A percentile compares a stretch with the other conserved stretches of the same genome.
Evolutionary conservation across 92 coral and sea anemone genomes (phyloP).

Genomic region (Nematostella vectensis): DNA sequence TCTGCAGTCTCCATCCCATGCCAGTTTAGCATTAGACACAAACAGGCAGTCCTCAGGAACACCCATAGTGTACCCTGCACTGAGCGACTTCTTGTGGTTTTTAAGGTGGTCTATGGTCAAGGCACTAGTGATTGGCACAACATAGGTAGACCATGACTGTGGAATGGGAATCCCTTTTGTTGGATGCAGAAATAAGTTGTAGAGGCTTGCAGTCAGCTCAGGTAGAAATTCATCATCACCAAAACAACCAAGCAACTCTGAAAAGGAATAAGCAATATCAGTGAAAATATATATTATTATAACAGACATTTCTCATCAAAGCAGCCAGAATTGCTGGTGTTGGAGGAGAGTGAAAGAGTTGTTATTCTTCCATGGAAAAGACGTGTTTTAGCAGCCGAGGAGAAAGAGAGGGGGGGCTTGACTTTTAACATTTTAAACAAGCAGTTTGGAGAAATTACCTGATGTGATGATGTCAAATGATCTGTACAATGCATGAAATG

Average conservation of each 20-base stretch:
- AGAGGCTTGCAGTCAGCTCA: conserved; percentile 28
- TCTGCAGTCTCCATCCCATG: conserved; percentile 31
- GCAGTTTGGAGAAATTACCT: conserved; percentile 13
- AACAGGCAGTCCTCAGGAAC: conserved; percentile 32
- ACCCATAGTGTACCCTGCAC: conserved; percentile 45
- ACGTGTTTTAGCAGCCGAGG: no score
- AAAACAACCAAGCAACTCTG: conserved; percentile 48
- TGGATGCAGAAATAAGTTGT: conserved; percentile 22
- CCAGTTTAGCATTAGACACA: conserved; percentile 6
- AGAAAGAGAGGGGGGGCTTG: no score
- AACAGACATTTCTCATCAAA: no score
- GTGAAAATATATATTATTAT: no score
- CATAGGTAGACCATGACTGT: conserved; percentile 32
- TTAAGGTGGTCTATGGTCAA: conserved; percentile 17
- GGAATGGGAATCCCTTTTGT: conserved; percentile 28
- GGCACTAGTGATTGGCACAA: conserved; percentile 32
- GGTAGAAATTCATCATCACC: conserved; percentile 54
- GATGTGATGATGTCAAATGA: conserved; percentile 29
- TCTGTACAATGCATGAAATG: conserved; percentile 13
- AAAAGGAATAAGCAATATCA: no score
- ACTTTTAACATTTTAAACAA: no score
- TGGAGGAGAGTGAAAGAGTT: no score
- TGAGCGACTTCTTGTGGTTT: conserved; percentile 11
- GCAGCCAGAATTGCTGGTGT: no score
- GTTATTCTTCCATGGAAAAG: no score